Evolutionary conservation across 1,140 invertebrate species (phyloP).

Genomic region (Leptonema lineaticorne): DNA sequence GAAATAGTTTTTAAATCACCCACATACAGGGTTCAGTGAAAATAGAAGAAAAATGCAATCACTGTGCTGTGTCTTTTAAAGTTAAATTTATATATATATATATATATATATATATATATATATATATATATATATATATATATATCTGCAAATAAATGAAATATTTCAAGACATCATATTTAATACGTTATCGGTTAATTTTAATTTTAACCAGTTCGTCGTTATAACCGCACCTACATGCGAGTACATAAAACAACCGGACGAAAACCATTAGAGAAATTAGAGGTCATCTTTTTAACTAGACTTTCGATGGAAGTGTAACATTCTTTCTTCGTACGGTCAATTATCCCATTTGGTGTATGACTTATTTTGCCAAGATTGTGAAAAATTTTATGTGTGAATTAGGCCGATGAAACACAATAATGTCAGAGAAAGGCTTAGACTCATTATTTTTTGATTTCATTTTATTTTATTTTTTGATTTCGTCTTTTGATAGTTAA

Average conservation of each 20-base stretch:
- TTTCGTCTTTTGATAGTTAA: neutral
- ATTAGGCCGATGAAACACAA: slow-evolving; percentile 28
- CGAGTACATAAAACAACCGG: neutral
- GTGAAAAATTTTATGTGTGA: slow-evolving; percentile 29
- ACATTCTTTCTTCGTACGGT: neutral
- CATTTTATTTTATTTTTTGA: slow-evolving; percentile 1
- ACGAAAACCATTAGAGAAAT: slow-evolving; percentile 16
- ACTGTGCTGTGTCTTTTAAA: no score
- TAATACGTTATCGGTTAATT: neutral
- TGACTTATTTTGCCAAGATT: slow-evolving; percentile 21
- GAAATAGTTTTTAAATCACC: neutral
- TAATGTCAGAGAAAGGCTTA: slow-evolving; percentile 23
- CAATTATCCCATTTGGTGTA: slow-evolving; percentile 32
- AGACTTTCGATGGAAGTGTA: slow-evolving; percentile 11
- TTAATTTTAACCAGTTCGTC: neutral
- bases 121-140: no score
- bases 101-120: no score
- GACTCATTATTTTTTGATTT: neutral
- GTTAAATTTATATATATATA: no score
- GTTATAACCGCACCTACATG: neutral
- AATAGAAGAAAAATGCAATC: no score
- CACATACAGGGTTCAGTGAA: neutral
- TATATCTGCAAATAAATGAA: no score
- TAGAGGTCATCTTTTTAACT: slow-evolving; percentile 15
- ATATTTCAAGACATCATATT: neutral